phyloP scores from a whole-genome alignment of 2,888 invertebrate genomes.

The Philereme vetulata region DNA sequence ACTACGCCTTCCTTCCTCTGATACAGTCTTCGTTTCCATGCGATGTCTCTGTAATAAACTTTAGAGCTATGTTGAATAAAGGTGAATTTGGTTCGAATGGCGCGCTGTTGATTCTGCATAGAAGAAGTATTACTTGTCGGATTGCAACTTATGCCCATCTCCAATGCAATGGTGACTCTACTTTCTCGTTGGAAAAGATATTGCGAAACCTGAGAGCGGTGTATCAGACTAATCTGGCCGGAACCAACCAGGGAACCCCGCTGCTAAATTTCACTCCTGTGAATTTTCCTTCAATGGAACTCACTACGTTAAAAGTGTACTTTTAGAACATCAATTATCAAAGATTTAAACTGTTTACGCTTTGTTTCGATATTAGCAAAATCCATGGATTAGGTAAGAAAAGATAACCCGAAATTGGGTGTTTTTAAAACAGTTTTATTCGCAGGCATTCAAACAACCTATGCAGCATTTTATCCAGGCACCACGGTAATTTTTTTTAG shows the following conservation, averaged over 20 bases:
- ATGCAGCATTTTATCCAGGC: too few species aligned
- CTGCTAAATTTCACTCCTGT: slow-evolving; percentile 48
- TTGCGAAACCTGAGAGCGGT: slow-evolving; percentile 56
- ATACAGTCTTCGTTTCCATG: slow-evolving; percentile 68
- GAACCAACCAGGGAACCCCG: slow-evolving; percentile 60
- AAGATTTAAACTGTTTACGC: too few species aligned
- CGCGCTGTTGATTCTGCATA: slow-evolving; percentile 63
- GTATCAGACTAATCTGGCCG: slow-evolving; percentile 67
- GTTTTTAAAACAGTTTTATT: too few species aligned
- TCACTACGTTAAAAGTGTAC: slow-evolving; percentile 59
- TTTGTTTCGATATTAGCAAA: too few species aligned
- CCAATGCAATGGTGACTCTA: slow-evolving; percentile 56
- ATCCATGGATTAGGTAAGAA: too few species aligned
- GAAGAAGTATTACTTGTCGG: slow-evolving; percentile 62
- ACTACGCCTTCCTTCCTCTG: slow-evolving; percentile 64
- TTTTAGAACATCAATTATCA: slow-evolving; percentile 45
- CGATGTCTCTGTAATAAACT: slow-evolving; percentile 66
- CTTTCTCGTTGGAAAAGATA: slow-evolving; percentile 58
- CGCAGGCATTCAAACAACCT: too few species aligned
- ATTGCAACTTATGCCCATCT: slow-evolving; percentile 44
- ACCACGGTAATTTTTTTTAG: too few species aligned
- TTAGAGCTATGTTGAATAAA: slow-evolving; percentile 53
- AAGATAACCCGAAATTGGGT: too few species aligned
- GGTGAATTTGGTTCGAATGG: slow-evolving; percentile 43
- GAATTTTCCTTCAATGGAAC: slow-evolving; percentile 68